Evolutionary conservation across 2,888 invertebrate genomes (phyloP).

Genomic region (Hemicrepidius hirtus): DNA sequence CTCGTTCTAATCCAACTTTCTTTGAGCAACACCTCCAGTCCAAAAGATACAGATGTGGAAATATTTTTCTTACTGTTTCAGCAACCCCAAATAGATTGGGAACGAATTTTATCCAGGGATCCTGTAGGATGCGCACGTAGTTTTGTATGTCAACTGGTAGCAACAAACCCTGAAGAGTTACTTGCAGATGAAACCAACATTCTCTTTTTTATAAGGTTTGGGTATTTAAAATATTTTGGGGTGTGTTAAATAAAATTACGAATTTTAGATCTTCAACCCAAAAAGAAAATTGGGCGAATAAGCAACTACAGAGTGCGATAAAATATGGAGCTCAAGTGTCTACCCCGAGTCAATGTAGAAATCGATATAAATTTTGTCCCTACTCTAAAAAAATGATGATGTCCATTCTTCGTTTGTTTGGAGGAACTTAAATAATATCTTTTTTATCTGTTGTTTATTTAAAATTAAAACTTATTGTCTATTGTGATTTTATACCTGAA

Average conservation of each 20-base stretch:
- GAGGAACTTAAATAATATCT: conserved; percentile 48
- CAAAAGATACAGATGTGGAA: no score
- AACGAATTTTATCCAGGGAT: conserved; percentile 68
- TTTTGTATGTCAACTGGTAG: conserved; percentile 71
- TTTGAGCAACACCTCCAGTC: no score
- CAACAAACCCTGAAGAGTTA: conserved; percentile 63
- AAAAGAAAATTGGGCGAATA: conserved; percentile 62
- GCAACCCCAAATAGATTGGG: conserved; percentile 64
- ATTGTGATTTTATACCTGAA: not conserved
- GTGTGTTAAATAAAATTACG: not conserved
- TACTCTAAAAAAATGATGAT: conserved; percentile 67
- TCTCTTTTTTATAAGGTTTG: conserved; percentile 65
- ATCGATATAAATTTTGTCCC: conserved; percentile 67
- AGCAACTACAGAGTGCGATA: conserved; percentile 64
- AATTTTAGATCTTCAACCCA: conserved; percentile 54
- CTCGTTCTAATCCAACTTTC: no score
- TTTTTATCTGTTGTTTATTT: no score
- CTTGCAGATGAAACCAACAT: conserved; percentile 64
- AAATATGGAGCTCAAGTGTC: conserved; percentile 61
- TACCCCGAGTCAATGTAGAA: conserved; percentile 63
- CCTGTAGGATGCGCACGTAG: conserved; percentile 72
- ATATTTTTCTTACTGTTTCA: conserved; percentile 5
- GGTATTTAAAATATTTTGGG: conserved; percentile 12
- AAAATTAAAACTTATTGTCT: no score
- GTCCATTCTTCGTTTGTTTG: conserved; percentile 63